Base-by-base conservation (phyloP, 2,797 vertebrate genomes). In the Jordanella pulchra region DNA sequence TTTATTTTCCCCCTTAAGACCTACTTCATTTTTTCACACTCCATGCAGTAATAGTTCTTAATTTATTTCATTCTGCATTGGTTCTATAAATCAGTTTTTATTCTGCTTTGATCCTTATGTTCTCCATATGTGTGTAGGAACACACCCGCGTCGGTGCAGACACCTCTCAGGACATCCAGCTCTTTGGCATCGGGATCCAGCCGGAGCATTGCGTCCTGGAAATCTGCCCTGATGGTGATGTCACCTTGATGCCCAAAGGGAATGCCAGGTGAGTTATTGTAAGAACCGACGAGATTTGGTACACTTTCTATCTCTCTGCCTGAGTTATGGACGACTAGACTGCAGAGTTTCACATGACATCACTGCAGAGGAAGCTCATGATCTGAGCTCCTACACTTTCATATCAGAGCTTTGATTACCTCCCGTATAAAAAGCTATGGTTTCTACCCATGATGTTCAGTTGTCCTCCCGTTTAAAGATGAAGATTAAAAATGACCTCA, bases 131-230 rank as follows among this genome's bases (percentile, higher is more conserved):
- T 75, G 69, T 75, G 79, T 69, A 99, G 98, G 96, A 97, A 83
- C 96, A 96, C 85, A 97, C 96, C 0, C 95, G 94, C 81, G 96
- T 99, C 81, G 98, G 98, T 27, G 97, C 97, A 15, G 96, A 99
- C 87, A 98, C 97, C 0, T 97, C 98, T 85, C 98, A 99, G 93
- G 98, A 99, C 89, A 98, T 99, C 89, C 98, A 99, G 93, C 96
- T 99, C 75, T 99, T 96, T 69, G 98, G 98, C 21, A 99, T 99
- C 80, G 98, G 98, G 55, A 99, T 99, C 88, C 97, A 98, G 83
- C 91, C 96, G 2, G 95, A 98, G 82, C 98, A 99, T 91, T 99
- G 97, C 68, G 83, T 96, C 84, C 95, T 99, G 80, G 95, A 97
- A 80, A 94, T 98, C 32, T 93, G 95, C 72, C 77, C 93, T 1